Percentiles rank a stretch among this genome's conserved stretches.
Conservation (phyloP, 2,888 invertebrate genomes). For the Microctonus brassicae region DNA sequence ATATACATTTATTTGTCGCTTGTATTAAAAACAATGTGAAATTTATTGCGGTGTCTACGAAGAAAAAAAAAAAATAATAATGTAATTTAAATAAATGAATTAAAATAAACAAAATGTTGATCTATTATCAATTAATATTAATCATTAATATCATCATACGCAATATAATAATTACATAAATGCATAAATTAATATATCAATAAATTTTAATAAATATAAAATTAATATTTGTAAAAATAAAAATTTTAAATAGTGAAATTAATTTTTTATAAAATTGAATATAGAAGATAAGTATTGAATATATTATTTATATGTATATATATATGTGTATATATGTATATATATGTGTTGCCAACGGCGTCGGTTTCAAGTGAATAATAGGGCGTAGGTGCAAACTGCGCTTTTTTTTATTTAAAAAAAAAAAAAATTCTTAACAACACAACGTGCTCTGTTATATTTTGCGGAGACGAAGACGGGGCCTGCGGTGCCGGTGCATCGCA, state of each 20-base stretch:
- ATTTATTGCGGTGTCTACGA: neutral
- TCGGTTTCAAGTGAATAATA: conserved; percentile 36
- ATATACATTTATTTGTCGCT: conserved; percentile 16
- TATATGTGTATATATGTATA: neutral
- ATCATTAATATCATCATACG: no score
- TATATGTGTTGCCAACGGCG: conserved; percentile 28
- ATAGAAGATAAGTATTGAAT: no score
- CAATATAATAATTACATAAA: no score
- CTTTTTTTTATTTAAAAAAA: conserved; percentile 19
- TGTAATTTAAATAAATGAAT: no score
- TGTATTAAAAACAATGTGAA: neutral
- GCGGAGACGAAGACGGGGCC: neutral
- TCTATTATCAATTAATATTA: no score
- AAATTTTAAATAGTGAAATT: neutral
- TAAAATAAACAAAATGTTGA: no score
- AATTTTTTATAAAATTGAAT: conserved; percentile 17
- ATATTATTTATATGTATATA: no score
- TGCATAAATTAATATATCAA: no score
- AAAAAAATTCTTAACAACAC: conserved; percentile 3
- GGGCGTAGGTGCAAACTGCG: conserved; percentile 37
- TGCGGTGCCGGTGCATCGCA: conserved; percentile 19
- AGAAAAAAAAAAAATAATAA: neutral
- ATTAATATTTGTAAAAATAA: neutral
- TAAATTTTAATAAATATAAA: no score
- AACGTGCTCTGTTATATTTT: neutral